These are phyloP conservation scores for Blera fallax DNA, from an alignment of 2,888 invertebrate genomes.

Conservation along the genomic window DNA sequence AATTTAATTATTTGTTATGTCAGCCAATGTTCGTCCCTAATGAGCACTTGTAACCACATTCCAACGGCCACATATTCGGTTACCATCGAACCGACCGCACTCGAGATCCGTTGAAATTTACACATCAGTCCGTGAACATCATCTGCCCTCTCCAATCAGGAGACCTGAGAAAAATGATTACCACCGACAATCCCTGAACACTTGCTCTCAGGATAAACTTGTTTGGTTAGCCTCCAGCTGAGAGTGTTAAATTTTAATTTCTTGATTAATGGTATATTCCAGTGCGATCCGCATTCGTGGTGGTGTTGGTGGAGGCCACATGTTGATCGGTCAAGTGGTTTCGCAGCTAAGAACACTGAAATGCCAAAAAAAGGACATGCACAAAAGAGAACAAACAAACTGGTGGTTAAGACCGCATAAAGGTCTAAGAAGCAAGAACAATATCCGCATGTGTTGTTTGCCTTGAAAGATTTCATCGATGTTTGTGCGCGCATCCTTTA, in stretches of 20 bases:
- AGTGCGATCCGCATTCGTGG: slow-evolving; percentile 50
- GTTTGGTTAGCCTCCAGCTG: slow-evolving; percentile 68
- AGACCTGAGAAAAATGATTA: slow-evolving; percentile 5
- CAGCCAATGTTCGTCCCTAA: slow-evolving; percentile 32
- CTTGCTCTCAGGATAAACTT: slow-evolving; percentile 40
- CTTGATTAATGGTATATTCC: slow-evolving; percentile 65
- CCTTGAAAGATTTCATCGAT: slow-evolving; percentile 12
- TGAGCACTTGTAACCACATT: slow-evolving; percentile 42
- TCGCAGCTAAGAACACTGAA: not conserved
- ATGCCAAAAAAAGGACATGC: slow-evolving; percentile 8
- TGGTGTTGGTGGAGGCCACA: slow-evolving; percentile 34
- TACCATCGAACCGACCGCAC: not conserved
- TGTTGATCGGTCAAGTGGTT: slow-evolving; percentile 52
- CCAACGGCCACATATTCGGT: slow-evolving; percentile 2
- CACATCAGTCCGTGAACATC: slow-evolving; percentile 56
- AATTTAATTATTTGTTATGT: slow-evolving; percentile 53
- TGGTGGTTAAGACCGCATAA: slow-evolving; percentile 2
- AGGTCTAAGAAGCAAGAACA: slow-evolving; percentile 6
- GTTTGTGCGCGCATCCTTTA: slow-evolving; percentile 18
- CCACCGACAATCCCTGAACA: slow-evolving; percentile 32
- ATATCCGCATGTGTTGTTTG: slow-evolving; percentile 29
- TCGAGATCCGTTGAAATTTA: slow-evolving; percentile 42
- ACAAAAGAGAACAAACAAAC: not conserved
- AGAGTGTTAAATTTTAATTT: slow-evolving; percentile 71
- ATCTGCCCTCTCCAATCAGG: not conserved